Base-by-base conservation (phyloP, 2,113 vertebrate genomes). In the Bubo scandiacus region DNA sequence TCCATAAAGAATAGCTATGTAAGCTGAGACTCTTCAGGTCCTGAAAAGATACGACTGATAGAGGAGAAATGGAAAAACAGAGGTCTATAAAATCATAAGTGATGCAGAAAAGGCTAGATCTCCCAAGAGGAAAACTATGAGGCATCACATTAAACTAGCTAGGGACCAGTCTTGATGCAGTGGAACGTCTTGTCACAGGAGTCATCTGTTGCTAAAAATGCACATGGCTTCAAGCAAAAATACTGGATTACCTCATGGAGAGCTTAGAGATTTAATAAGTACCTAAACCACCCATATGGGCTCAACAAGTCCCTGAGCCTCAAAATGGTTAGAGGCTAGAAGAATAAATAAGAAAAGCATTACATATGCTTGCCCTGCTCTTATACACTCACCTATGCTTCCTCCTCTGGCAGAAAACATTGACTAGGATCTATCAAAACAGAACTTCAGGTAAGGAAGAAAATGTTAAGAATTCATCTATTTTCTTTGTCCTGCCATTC, bases 41-140 rank as follows among this genome's bases (percentile, higher is more conserved):
- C 34, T 89, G 45, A n/a, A 67, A 72, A 68, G 8, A 63, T n/a
- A 16, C 1, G 21, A 67, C 58, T 45, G 54, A 59, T 13, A 58
- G 38, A 77, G 15, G 14, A 49, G 12, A 61, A 83, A 80, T 27
- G 10, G 29, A 5, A 40, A 40, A 40, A 71, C 43, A 8, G 16
- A 43, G 3, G 36, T 34, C 15, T 75, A 17, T 62, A 63, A 89
- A 80, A 80, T 25, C 2, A 0, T 22, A 43, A 82, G 65, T 47
- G 32, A 71, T 52, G 40, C 5, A 72, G 30, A 71, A 74, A 47
- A 86, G 8, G 29, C n/a, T 6, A 30, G 15, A 13, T 52, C 15
- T 72, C 27, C 36, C n/a, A 81, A 22, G 34, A 66, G 13, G 59
- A 81, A 73, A 65, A n/a, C 12, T 15, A 51, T 0, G 0, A 71